Evolutionary conservation across 1,140 invertebrate genomes (phyloP).

Genomic region (Aculops lycopersici): DNA sequence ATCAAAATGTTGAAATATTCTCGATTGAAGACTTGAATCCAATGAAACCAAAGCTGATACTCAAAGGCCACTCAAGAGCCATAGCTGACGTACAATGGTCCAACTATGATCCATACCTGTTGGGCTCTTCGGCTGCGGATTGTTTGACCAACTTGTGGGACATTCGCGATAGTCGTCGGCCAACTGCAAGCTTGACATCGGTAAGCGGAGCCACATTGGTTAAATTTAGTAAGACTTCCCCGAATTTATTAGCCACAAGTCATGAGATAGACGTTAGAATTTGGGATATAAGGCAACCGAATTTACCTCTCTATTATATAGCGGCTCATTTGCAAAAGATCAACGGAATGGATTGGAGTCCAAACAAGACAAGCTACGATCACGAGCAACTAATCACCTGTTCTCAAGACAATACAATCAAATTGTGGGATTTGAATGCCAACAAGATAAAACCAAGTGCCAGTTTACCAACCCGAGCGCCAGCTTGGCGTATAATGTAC

Average conservation of each 20-base stretch:
- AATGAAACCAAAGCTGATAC: constrained; percentile 30
- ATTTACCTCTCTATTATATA: constrained; percentile 56
- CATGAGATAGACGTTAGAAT: constrained; percentile 78
- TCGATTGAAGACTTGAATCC: constrained; percentile 17
- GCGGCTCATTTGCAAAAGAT: constrained; percentile 70
- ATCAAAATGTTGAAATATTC: constrained; percentile 6
- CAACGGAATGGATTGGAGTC: constrained; percentile 72
- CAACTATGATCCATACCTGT: constrained; percentile 44
- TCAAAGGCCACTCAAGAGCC: constrained; percentile 49
- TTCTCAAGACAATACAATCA: constrained; percentile 71
- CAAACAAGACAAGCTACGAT: constrained; percentile 32
- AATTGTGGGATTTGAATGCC: constrained; percentile 60
- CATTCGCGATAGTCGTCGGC: constrained; percentile 20
- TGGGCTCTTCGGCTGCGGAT: constrained; percentile 72
- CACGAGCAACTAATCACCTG: constrained; percentile 59
- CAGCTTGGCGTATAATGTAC: constrained; percentile 69
- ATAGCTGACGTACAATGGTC: constrained; percentile 71
- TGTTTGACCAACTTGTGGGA: constrained; percentile 79
- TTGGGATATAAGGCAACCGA: constrained; percentile 61
- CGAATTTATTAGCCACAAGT: constrained; percentile 53
- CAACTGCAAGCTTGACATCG: constrained; percentile 39
- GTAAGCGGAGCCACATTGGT: constrained; percentile 69
- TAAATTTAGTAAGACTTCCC: constrained; percentile 54
- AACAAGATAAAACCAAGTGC: constrained; percentile 36
- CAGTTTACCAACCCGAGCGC: constrained; percentile 43